A percentile compares a stretch with the other conserved stretches of the same genome.
phyloP scores from a whole-genome alignment of 1,140 invertebrate species.

The Pomacea maculata region DNA sequence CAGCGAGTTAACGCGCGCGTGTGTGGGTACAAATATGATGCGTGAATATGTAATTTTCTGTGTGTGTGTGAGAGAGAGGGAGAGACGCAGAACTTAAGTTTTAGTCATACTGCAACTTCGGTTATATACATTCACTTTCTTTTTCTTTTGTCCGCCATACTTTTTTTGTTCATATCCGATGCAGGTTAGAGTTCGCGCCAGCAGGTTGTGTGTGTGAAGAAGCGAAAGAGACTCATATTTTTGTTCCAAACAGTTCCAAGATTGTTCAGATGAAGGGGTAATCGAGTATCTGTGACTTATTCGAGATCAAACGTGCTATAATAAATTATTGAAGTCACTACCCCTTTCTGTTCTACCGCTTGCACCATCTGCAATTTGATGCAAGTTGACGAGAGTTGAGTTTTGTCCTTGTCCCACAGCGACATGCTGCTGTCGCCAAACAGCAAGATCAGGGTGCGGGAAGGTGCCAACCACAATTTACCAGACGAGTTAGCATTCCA shows the following conservation, averaged over 20 bases:
- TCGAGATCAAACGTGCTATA: no score
- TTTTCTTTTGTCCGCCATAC: no score
- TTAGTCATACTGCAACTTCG: no score
- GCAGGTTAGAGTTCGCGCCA: no score
- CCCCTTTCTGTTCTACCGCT: no score
- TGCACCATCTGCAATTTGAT: no score
- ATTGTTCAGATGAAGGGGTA: neutral
- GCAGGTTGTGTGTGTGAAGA: no score
- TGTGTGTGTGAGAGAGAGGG: neutral
- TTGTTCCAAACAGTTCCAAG: neutral
- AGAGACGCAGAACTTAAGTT: no score
- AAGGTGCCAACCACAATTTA: constrained; percentile 79
- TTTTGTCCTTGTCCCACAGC: constrained; percentile 1
- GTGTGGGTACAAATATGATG: neutral
- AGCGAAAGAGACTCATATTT: neutral
- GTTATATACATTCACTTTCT: no score
- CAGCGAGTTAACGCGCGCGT: neutral
- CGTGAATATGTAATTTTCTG: neutral
- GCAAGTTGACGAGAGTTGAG: no score
- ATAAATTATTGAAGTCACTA: no score
- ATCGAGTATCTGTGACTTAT: neutral
- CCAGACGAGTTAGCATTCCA: constrained; percentile 78
- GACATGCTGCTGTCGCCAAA: constrained; percentile 40
- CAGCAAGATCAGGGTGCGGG: constrained; percentile 69
- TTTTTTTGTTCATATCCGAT: no score